Percentiles rank a stretch among this genome's conserved stretches.
Evolutionary conservation across 2,888 invertebrate species (phyloP).

Genomic region (Gandaritis pyraliata): DNA sequence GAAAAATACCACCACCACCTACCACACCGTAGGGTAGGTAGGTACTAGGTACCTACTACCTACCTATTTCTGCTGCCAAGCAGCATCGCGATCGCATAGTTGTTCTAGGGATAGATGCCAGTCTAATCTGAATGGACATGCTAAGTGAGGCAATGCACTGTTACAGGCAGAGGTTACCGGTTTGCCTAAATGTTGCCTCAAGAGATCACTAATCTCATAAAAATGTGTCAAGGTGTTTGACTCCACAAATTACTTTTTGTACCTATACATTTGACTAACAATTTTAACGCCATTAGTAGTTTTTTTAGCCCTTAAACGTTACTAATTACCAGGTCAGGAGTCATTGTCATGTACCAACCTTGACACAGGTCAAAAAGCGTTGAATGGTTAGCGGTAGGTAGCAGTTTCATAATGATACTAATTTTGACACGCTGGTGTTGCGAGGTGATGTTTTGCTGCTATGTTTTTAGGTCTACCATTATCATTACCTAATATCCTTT

Average conservation of each 20-base stretch:
- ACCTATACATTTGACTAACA: slow-evolving; percentile 30
- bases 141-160: too few species aligned
- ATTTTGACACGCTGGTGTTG: slow-evolving; percentile 24
- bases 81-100: too few species aligned
- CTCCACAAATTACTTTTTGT: slow-evolving; percentile 31
- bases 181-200: too few species aligned
- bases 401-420: slow-evolving; percentile 33
- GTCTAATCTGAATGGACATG: too few species aligned
- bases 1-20: too few species aligned
- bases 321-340: slow-evolving; percentile 39
- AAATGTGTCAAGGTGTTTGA: slow-evolving; percentile 33
- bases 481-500: too few species aligned
- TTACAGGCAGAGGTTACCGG: too few species aligned
- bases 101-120: too few species aligned
- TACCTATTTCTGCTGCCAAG: too few species aligned
- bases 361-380: slow-evolving; percentile 43
- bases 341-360: slow-evolving; percentile 43
- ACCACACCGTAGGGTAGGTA: too few species aligned
- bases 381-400: slow-evolving; percentile 29
- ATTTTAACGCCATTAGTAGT: slow-evolving; percentile 38
- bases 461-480: too few species aligned
- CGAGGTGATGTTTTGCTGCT: neutral
- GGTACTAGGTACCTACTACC: too few species aligned
- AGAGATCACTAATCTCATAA: slow-evolving; percentile 5
- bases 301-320: slow-evolving; percentile 34